Evolutionary conservation across 2,113 vertebrate genomes (phyloP).

Genomic region (chimpanzee (Pan troglodytes)): NHGRI_mPanTro3-v2.1_pri NC_072403.2:159401501-159402000

Average conservation of each 20-base stretch:
- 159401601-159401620: conserved; percentile 1
- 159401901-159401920: neutral
- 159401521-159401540: neutral
- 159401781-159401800: neutral
- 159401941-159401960: neutral
- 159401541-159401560: neutral
- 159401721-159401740: neutral
- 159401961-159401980: neutral
- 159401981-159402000: neutral
- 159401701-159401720: neutral
- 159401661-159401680: neutral
- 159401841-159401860: neutral
- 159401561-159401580: neutral
- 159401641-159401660: neutral
- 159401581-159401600: neutral
- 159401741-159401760: neutral
- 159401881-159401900: neutral
- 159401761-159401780: neutral
- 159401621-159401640: neutral
- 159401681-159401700: neutral
- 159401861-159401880: neutral
- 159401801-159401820: conserved; percentile 28
- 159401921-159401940: neutral
- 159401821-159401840: neutral
- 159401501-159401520: neutral